A percentile compares a stretch with the other conserved stretches of the same genome.
These are phyloP conservation scores for Anguilla rostrata DNA, from an alignment of 2,113 vertebrate genomes.

Conservation along the genomic window DNA sequence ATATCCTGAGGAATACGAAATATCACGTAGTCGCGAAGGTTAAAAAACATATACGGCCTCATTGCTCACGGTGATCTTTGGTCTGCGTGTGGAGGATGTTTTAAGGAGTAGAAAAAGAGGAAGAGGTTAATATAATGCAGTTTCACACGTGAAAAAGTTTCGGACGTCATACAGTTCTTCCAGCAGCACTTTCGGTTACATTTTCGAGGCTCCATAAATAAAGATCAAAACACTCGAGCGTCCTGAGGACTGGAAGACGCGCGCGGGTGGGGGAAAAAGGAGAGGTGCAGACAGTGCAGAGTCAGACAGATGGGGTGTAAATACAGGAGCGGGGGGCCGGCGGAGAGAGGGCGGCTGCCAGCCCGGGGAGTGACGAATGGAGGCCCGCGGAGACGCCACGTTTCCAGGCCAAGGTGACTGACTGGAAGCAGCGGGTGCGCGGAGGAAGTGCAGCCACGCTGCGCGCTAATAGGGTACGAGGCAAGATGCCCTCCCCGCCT, in stretches of 20 bases:
- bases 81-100: not conserved
- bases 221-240: not conserved
- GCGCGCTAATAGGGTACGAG: constrained; percentile 24
- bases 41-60: not conserved
- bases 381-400: constrained; percentile 60
- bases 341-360: constrained; percentile 67
- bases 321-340: constrained; percentile 67
- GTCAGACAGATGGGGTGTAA: constrained; percentile 77
- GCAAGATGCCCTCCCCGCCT: constrained; percentile 34
- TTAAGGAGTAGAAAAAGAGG: not conserved
- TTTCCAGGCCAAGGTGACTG: constrained; percentile 68
- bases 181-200: not conserved
- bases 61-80: not conserved
- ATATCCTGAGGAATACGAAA: not conserved
- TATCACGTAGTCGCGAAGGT: not conserved
- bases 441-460: constrained; percentile 26
- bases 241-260: constrained; percentile 3
- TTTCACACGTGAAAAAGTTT: not conserved
- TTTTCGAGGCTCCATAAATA: not conserved
- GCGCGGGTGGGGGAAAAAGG: constrained; percentile 17
- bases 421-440: constrained; percentile 43
- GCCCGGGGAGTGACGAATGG: constrained; percentile 73
- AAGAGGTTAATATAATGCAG: not conserved
- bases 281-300: constrained; percentile 57
- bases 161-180: not conserved